Conservation (phyloP, 2,888 invertebrate species). For the Drosophila tanythrix region DNA sequence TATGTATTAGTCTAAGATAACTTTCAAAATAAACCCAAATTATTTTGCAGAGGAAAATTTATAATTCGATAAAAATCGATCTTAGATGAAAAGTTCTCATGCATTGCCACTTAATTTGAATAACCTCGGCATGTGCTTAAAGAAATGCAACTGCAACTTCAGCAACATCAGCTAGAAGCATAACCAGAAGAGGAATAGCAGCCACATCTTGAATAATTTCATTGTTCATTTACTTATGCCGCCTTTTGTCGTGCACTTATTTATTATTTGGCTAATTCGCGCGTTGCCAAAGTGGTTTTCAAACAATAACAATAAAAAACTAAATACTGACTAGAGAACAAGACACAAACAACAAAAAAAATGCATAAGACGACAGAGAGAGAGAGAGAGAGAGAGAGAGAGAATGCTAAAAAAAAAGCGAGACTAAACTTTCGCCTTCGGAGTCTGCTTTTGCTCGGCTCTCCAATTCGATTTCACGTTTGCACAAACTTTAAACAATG, state of each 20-base stretch:
- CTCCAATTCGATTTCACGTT: conserved; percentile 77
- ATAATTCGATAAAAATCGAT: not conserved
- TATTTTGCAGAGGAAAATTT: not conserved
- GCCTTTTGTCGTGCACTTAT: conserved; percentile 80
- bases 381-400: not conserved
- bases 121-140: not conserved
- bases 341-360: conserved; percentile 1
- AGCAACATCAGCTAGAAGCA: conserved; percentile 7
- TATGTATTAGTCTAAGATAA: too few species aligned
- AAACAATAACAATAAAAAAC: conserved; percentile 79
- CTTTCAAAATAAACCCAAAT: not conserved
- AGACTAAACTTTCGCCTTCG: conserved; percentile 41
- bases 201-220: conserved; percentile 67
- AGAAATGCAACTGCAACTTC: not conserved
- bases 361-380: not conserved
- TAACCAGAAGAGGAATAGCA: conserved; percentile 8
- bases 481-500: conserved; percentile 76
- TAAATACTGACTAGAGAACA: conserved; percentile 33
- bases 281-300: conserved; percentile 79
- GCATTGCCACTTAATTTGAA: not conserved
- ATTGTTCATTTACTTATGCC: conserved; percentile 71
- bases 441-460: conserved; percentile 39
- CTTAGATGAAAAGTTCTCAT: not conserved
- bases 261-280: conserved; percentile 84
- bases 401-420: not conserved